Evolutionary conservation across 35 echinoderm and acorn worm genomes (phyloP).

Genomic region (Diadema setosum): DNA sequence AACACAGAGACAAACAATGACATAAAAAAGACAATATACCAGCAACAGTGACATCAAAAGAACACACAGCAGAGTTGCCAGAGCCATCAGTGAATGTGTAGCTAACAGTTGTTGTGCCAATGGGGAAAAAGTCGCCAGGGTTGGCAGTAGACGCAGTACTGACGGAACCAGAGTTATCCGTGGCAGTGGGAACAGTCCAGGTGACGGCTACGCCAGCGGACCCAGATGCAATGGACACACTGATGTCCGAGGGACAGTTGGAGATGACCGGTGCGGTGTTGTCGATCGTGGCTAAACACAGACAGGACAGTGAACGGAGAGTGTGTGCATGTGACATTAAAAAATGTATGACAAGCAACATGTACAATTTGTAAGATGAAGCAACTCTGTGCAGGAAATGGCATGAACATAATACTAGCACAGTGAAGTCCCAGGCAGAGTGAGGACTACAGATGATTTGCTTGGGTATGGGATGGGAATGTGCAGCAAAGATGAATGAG

Average conservation of each 20-base stretch:
- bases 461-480: too few relatives aligned
- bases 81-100: slow-evolving; percentile 35
- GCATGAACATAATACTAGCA: too few relatives aligned
- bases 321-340: too few relatives aligned
- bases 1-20: too few relatives aligned
- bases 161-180: slow-evolving; percentile 23
- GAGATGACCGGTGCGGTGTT: slow-evolving; percentile 20
- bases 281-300: background rate
- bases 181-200: slow-evolving; percentile 47
- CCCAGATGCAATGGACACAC: background rate
- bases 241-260: slow-evolving; percentile 30
- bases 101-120: background rate
- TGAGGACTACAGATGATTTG: too few relatives aligned
- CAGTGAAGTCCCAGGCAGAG: too few relatives aligned
- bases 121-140: background rate
- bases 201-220: background rate
- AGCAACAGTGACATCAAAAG: background rate
- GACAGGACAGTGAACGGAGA: too few relatives aligned
- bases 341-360: too few relatives aligned
- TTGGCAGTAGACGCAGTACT: background rate
- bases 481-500: too few relatives aligned
- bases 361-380: too few relatives aligned
- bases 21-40: background rate
- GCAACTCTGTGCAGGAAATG: too few relatives aligned
- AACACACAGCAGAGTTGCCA: slow-evolving; percentile 1